Base-by-base conservation (phyloP, 2,888 invertebrate genomes). In the Drosophila anomalata region DNA sequence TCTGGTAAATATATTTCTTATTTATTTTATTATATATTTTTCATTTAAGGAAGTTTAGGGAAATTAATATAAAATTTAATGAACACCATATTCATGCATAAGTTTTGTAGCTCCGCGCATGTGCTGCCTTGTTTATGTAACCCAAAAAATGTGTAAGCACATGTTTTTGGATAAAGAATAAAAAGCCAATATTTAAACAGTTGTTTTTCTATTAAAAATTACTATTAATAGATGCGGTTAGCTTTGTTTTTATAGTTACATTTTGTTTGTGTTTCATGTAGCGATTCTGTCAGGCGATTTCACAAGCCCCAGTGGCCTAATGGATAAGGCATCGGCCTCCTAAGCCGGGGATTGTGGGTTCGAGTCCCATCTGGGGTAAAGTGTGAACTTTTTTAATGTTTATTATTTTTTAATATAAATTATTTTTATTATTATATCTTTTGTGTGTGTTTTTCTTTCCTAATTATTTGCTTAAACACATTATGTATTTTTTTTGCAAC, bases 311-410 rank as follows among this genome's bases (percentile, higher is more conserved):
- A 68, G 69, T 69, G 69, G 68, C 69, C 68, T 69, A 69, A 69
- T 67, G 69, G 69, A 69, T 56, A 69, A 69, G 68, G 69, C 69
- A 68, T 69, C 69, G 68, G 69, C 69, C 69, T 69, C 61, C 69
- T 69, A 69, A 69, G 69, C 69, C 68, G 69, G 68, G 68, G 69
- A 69, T 69, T 69, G 69, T 69, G 69, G 69, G 69, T 69, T 70
- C 69, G 69, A 70, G 68, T 70, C 69, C 69, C 69, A 70, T 68
- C 69, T 61, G 61, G 68, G 69, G 69, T 70, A 70, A 59, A 36
- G 59, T 7, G 4, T 0, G 12, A 41, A 0, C 1, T 24, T 63
- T 67, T 69, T 60, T 60, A 17, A 31, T 17, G 5, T 20, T 44
- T 9, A 3, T 14, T 29, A 2, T 44, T n/a, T 36, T 50, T 12